phyloP scores from a whole-genome alignment of 2,888 invertebrate genomes.

The Sinodicranocentrus sp. region DNA sequence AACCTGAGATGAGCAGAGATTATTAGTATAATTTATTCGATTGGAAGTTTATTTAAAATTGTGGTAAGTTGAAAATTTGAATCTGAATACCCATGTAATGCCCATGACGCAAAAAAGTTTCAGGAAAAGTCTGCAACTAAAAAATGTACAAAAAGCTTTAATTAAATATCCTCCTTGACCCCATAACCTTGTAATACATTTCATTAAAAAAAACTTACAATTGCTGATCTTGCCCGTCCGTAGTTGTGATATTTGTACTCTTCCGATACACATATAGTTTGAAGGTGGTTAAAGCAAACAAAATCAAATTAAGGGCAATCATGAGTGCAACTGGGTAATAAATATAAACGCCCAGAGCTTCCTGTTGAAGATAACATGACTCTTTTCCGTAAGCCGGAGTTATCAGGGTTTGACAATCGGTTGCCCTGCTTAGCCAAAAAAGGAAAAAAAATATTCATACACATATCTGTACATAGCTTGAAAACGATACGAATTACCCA shows the following conservation, averaged over 20 bases:
- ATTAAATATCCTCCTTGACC: no score
- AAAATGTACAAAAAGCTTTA: no score
- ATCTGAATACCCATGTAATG: slow-evolving; percentile 54
- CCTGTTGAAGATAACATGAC: slow-evolving; percentile 64
- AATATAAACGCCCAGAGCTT: slow-evolving; percentile 67
- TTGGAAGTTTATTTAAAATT: no score
- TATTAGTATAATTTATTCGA: not conserved
- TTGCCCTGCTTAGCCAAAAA: no score
- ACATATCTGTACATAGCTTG: no score
- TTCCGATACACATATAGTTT: slow-evolving; percentile 69
- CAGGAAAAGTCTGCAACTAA: slow-evolving; percentile 66
- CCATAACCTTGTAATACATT: no score
- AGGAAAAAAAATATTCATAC: no score
- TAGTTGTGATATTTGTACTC: slow-evolving; percentile 71
- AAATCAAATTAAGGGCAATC: slow-evolving; percentile 65
- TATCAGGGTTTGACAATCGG: slow-evolving; percentile 44
- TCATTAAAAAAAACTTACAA: no score
- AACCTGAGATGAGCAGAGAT: slow-evolving; percentile 26
- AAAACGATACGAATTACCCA: no score
- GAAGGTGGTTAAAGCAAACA: slow-evolving; percentile 67
- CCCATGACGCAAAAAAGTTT: slow-evolving; percentile 74
- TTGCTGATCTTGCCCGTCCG: slow-evolving; percentile 63
- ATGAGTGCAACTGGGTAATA: slow-evolving; percentile 72
- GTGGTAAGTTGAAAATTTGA: no score
- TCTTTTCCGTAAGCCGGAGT: slow-evolving; percentile 69